A percentile compares a stretch with the other conserved stretches of the same genome.
Conservation (phyloP, 1,140 invertebrate species). For the Orius insidiosus region DNA sequence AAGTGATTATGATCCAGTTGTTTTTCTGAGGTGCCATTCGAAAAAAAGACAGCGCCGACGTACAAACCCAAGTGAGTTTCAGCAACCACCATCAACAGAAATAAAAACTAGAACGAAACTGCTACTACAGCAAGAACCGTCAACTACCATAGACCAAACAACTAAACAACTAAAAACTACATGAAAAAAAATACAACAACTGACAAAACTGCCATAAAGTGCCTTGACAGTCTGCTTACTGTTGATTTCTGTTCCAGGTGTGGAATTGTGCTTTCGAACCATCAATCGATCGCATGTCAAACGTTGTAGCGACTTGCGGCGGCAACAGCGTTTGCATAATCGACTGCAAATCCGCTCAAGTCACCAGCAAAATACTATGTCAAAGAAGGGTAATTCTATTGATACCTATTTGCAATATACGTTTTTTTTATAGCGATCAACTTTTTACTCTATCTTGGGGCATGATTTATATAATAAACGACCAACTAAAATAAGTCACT, state of each 20-base stretch:
- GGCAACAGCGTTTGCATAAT: slow-evolving; percentile 33
- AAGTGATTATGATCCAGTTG: slow-evolving; percentile 19
- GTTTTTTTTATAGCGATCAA: slow-evolving; percentile 1
- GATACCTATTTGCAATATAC: too few species aligned
- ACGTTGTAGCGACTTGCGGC: slow-evolving; percentile 32
- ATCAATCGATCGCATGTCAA: slow-evolving; percentile 20
- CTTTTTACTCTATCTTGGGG: slow-evolving; percentile 11
- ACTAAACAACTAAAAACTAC: too few species aligned
- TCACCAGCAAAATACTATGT: slow-evolving; percentile 30
- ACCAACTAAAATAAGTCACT: slow-evolving; percentile 27
- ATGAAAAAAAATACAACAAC: too few species aligned
- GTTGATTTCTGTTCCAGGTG: slow-evolving; percentile 24
- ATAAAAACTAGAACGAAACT: too few species aligned
- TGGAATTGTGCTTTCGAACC: slow-evolving; percentile 34
- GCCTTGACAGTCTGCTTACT: too few species aligned
- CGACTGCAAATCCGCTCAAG: slow-evolving; percentile 28
- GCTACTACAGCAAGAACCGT: too few species aligned
- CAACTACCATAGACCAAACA: too few species aligned
- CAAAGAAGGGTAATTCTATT: slow-evolving; percentile 17
- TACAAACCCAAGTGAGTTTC: slow-evolving; percentile 23
- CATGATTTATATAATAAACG: slow-evolving; percentile 8
- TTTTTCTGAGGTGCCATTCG: slow-evolving; percentile 25
- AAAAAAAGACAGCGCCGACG: slow-evolving; percentile 25
- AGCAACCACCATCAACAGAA: too few species aligned
- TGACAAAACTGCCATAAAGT: too few species aligned